phyloP scores from a whole-genome alignment of 2,113 vertebrate genomes.

The Equus quagga region DNA sequence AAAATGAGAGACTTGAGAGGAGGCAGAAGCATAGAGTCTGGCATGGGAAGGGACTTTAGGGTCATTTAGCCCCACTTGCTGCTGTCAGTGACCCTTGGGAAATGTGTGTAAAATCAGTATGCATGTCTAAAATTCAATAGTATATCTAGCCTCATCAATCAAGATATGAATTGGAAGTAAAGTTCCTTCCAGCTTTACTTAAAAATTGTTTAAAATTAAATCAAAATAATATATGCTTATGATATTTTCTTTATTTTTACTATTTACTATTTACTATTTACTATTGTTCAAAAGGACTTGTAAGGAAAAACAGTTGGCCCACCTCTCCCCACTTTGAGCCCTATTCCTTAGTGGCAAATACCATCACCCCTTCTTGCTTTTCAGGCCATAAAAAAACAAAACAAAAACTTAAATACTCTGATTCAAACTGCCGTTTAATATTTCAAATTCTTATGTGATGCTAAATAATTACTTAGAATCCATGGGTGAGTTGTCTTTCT shows the following conservation, averaged over 20 bases:
- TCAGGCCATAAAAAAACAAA: neutral
- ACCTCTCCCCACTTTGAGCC: neutral
- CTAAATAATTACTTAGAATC: neutral
- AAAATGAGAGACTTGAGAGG: neutral
- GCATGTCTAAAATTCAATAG: conserved; percentile 13
- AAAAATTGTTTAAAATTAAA: neutral
- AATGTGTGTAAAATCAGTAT: neutral
- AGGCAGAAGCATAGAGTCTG: neutral
- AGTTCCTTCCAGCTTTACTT: neutral
- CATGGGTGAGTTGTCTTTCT: neutral
- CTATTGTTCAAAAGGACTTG: neutral
- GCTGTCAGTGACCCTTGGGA: neutral
- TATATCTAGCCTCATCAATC: neutral
- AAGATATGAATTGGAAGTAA: neutral
- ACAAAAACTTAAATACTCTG: neutral
- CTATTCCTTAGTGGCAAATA: neutral
- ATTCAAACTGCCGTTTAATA: neutral
- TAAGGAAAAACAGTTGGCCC: neutral
- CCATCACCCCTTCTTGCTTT: neutral
- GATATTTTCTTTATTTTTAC: neutral
- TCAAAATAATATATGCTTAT: neutral
- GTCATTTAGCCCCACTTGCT: neutral
- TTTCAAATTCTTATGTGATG: neutral
- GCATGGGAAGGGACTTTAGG: neutral
- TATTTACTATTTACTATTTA: too few relatives aligned